Evolutionary conservation across 2,797 vertebrate genomes (phyloP).

Genomic region (Sebastes hubbsi): DNA sequence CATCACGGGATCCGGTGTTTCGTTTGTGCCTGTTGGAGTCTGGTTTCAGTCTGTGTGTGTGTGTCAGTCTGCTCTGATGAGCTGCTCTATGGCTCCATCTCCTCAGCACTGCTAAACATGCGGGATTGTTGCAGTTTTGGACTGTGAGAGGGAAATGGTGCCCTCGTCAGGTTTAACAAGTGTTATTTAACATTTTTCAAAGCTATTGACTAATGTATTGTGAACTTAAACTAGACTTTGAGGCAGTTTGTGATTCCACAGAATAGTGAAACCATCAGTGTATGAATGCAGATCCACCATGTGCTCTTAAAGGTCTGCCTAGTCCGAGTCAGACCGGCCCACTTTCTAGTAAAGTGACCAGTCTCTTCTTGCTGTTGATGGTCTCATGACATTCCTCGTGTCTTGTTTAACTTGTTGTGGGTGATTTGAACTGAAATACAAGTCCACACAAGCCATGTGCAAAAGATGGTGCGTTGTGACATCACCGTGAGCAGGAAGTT

Average conservation of each 20-base stretch:
- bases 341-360: not conserved
- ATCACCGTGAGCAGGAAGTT: not conserved
- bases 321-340: not conserved
- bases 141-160: not conserved
- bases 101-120: too few relatives aligned
- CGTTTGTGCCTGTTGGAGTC: not conserved
- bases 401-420: not conserved
- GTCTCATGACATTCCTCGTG: constrained; percentile 21
- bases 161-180: not conserved
- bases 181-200: not conserved
- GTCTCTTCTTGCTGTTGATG: not conserved
- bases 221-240: too few relatives aligned
- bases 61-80: too few relatives aligned
- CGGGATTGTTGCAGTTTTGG: not conserved
- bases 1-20: constrained; percentile 36
- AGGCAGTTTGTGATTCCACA: not conserved
- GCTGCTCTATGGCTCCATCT: not conserved
- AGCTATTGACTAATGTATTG: not conserved
- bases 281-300: too few relatives aligned
- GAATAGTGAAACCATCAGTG: not conserved
- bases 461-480: not conserved
- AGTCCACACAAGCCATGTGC: not conserved
- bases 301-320: not conserved
- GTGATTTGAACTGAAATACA: not conserved
- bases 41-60: not conserved